Base-by-base conservation (phyloP, 2,888 invertebrate genomes). In the Macrosoma leucophasiata region DNA sequence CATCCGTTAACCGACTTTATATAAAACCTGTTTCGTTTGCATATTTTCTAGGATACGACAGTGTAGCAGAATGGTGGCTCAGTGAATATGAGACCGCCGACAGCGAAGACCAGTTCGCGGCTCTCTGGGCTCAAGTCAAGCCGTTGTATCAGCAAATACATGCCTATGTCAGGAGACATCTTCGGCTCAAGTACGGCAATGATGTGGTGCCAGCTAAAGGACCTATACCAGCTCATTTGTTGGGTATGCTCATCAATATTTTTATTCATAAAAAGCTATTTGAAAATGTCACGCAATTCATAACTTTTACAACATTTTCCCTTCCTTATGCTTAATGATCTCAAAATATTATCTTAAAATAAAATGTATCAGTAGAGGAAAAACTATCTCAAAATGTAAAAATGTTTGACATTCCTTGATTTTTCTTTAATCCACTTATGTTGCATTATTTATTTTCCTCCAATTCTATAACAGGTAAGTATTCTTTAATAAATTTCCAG, bases 61-160 rank as follows among this genome's bases (percentile, higher is more conserved):
- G 91, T 18, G 88, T 86, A 15, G 88, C 90, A 0, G 90, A 91
- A 42, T 77, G 84, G 61, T 93, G 93, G 93, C 64, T 92, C 4
- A 77, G 86, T 35, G 86, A 86, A 39, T 94, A 92, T 50, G 93
- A 93, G 59, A 86, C 89, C 21, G 58, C 79, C 0, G 88, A 90
- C 21, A 91, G 93, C 33, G 89, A 89, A 50, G 68, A 87, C 0
- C 89, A 91, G 58, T 75, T 95, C 33, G 86, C 87, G 2, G 71
- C 78, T 0, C 84, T 94, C 1, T 94, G 92, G 88, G 74, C 86
- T n/a, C 88, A 93, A 60, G 65, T 96, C 23, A 88, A 88, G 46
- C 96, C 96, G 0, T 71, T 96, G 1, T 96, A 96, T 56, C 71
- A 90, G 28, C 91, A 95, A 62, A 81, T 96, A 7, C 95, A 96